Percentiles rank a stretch among this genome's conserved stretches.
Evolutionary conservation across 1,140 invertebrate species (phyloP).

Genomic region (Drosophila pandora): DNA sequence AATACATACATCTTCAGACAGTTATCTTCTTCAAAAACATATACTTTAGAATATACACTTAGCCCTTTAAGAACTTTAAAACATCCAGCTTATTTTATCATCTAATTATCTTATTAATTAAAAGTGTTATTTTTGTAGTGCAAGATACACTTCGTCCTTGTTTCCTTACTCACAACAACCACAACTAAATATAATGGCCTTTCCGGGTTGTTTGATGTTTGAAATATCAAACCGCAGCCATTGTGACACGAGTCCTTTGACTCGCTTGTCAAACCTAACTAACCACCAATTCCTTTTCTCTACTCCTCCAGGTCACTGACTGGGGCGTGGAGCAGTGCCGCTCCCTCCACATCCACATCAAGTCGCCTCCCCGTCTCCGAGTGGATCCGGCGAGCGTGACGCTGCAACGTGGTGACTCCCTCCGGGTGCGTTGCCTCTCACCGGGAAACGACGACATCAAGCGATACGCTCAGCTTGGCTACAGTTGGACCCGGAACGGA

Average conservation of each 20-base stretch:
- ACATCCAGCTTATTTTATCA: no score
- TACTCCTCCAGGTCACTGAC: constrained; percentile 86
- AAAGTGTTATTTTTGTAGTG: no score
- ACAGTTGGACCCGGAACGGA: constrained; percentile 91
- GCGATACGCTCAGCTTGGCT: constrained; percentile 87
- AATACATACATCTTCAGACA: no score
- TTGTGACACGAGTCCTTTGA: not conserved
- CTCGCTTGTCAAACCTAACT: constrained; percentile 4
- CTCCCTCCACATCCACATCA: constrained; percentile 87
- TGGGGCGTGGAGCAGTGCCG: constrained; percentile 90
- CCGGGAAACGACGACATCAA: constrained; percentile 86
- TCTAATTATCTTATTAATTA: no score
- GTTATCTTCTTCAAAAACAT: no score
- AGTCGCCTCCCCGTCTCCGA: constrained; percentile 88
- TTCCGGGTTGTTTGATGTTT: no score
- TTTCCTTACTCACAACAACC: not conserved
- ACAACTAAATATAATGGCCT: not conserved
- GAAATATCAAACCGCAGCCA: not conserved
- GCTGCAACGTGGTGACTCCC: constrained; percentile 86
- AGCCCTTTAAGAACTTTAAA: no score
- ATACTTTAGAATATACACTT: no score
- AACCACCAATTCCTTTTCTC: not conserved
- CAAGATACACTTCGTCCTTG: not conserved
- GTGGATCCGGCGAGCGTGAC: constrained; percentile 90
- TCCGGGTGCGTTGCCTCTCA: constrained; percentile 88